phyloP scores from a whole-genome alignment of 2,797 vertebrate genomes.

The Scolopax rusticola region DNA sequence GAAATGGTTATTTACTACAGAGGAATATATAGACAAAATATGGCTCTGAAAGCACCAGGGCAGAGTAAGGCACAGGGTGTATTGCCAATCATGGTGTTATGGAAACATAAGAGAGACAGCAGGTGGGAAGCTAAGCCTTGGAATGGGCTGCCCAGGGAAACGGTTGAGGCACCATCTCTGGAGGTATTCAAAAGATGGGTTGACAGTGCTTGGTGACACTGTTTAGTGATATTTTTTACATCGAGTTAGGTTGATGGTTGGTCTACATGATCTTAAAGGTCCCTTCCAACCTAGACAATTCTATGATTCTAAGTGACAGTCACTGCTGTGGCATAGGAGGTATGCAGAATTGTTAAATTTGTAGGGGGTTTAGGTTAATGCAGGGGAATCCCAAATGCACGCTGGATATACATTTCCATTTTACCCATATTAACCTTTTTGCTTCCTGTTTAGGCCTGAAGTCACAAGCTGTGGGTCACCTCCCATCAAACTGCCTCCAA shows the following conservation, averaged over 20 bases:
- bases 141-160: no score
- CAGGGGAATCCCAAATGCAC: not conserved
- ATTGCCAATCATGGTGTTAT: not conserved
- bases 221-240: no score
- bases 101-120: not conserved
- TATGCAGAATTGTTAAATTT: not conserved
- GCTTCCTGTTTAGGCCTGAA: not conserved
- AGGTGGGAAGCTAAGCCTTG: not conserved
- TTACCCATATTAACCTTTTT: not conserved
- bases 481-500: not conserved
- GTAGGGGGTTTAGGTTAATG: not conserved
- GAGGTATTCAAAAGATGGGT: no score
- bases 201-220: no score
- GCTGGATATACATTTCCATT: not conserved
- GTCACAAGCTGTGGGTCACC: not conserved
- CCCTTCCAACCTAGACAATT: no score
- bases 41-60: not conserved
- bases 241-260: no score
- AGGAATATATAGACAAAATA: not conserved
- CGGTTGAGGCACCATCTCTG: no score
- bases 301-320: not conserved
- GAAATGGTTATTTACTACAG: not conserved
- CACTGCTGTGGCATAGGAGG: not conserved
- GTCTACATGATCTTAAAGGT: no score
- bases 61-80: not conserved